Evolutionary conservation across 2,888 invertebrate species (phyloP).

Genomic region (Lampropteryx suffumata): DNA sequence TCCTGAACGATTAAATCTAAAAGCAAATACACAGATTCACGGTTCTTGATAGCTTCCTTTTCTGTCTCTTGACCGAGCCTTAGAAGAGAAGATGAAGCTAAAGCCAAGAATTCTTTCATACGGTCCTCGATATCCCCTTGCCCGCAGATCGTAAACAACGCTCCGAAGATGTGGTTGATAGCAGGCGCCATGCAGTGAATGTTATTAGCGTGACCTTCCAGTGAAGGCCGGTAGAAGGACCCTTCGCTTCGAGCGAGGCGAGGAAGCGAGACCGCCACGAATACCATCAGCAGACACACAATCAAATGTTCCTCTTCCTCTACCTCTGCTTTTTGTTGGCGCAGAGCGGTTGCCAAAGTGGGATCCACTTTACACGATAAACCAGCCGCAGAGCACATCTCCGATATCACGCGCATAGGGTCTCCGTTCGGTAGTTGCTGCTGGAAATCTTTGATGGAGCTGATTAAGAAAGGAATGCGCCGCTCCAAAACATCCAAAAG

Average conservation of each 20-base stretch:
- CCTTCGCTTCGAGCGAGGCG: conserved; percentile 95
- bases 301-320: conserved; percentile 96
- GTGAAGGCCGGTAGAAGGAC: conserved; percentile 93
- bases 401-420: conserved; percentile 95
- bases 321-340: conserved; percentile 93
- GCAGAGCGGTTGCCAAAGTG: conserved; percentile 93
- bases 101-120: conserved; percentile 96
- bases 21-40: conserved; percentile 98
- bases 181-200: conserved; percentile 99
- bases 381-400: conserved; percentile 99
- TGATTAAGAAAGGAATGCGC: conserved; percentile 97
- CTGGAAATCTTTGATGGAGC: conserved; percentile 96
- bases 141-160: conserved; percentile 97
- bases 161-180: conserved; percentile 97
- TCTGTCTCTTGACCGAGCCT: conserved; percentile 97
- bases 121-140: conserved; percentile 98
- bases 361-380: conserved; percentile 97
- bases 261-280: conserved; percentile 98
- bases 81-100: conserved; percentile 97
- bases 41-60: conserved; percentile 95
- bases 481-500: conserved; percentile 96
- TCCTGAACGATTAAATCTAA: conserved; percentile 99
- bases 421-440: conserved; percentile 96
- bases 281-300: conserved; percentile 98
- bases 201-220: conserved; percentile 98